Evolutionary conservation across 1,140 invertebrate species (phyloP), one percentile per base, ranked within the genome.

Genomic region (Anthonomus grandis): DNA sequence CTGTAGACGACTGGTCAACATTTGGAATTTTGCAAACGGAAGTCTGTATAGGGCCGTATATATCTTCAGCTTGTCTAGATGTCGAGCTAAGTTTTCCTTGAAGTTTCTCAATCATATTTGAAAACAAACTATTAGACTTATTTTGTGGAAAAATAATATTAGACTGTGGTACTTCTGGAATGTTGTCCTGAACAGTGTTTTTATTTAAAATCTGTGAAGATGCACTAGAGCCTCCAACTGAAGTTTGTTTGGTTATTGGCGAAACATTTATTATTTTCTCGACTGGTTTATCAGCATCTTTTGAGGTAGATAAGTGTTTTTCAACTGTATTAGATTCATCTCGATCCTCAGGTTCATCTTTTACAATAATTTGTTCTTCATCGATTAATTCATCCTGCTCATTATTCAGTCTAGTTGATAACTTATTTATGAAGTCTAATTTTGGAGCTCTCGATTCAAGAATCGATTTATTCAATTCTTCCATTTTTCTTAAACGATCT

Each of bases 401-500:
- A 17, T 46, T 53, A 18, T 42, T 58, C n/a, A 68, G 37, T 34
- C 63, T 34, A 15, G 60, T 58, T 19, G 65, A 67, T 10, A 70
- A 46, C 49, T 64, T 62, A 21, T 70, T 62, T 3, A 67, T 39
- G 38, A 69, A 70, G 39, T 70, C 62, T 18, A 66, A 50, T 19
- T 53, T 59, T 4, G 63, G 60, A 1, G 51, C 57, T 19, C 64
- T 61, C 1, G 56, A 47, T 24, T 58, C 63, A 24, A 55, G 62
- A 9, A 66, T 61, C 3, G 53, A 57, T 27, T 63, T 59, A 24
- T 63, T 67, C 5, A 72, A 60, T 36, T 70, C 68, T 12, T 66
- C 54, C 69, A 72, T 72, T 36, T 59, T 67, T 15, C 59, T 55
- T 19, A 68, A 55, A 12, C 69, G 58, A 21, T 70, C 66, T 38